Conservation (phyloP, 2,797 vertebrate species). For the Enteromius anoplus region DNA sequence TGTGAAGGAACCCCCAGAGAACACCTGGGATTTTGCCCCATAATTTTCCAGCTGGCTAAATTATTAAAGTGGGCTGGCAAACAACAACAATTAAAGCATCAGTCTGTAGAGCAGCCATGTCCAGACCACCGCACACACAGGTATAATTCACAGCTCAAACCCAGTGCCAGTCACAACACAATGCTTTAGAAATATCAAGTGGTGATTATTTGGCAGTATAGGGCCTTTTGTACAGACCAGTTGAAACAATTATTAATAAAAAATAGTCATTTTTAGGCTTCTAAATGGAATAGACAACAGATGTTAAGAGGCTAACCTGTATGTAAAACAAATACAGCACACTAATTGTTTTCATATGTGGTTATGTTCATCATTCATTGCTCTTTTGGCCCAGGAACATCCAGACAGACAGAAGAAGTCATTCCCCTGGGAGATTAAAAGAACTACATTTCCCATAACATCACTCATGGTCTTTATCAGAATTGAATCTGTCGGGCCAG, state of each 20-base stretch:
- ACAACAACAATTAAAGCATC: conserved; percentile 17
- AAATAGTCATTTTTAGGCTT: background rate
- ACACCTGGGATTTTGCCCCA: conserved; percentile 1
- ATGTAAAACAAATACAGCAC: background rate
- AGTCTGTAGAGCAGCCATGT: background rate
- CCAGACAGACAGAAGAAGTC: background rate
- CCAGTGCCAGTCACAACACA: background rate
- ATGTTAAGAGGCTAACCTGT: background rate
- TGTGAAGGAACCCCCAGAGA: conserved; percentile 8
- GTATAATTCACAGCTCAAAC: conserved; percentile 15
- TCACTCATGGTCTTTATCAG: conserved; percentile 15
- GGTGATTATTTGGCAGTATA: background rate
- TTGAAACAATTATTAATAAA: background rate
- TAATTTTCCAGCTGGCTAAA: background rate
- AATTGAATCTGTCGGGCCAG: conserved; percentile 36
- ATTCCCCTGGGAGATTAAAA: conserved; percentile 15
- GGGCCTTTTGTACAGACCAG: background rate
- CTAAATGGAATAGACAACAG: background rate
- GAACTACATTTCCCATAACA: conserved; percentile 28
- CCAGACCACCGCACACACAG: background rate
- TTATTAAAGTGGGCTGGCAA: conserved; percentile 12
- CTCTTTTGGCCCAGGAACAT: background rate
- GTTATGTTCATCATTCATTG: background rate
- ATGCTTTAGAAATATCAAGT: background rate
- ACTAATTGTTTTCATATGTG: conserved; percentile 10